Evolutionary conservation across 2,888 invertebrate genomes (phyloP).

Genomic region (Machimus rusticus): DNA sequence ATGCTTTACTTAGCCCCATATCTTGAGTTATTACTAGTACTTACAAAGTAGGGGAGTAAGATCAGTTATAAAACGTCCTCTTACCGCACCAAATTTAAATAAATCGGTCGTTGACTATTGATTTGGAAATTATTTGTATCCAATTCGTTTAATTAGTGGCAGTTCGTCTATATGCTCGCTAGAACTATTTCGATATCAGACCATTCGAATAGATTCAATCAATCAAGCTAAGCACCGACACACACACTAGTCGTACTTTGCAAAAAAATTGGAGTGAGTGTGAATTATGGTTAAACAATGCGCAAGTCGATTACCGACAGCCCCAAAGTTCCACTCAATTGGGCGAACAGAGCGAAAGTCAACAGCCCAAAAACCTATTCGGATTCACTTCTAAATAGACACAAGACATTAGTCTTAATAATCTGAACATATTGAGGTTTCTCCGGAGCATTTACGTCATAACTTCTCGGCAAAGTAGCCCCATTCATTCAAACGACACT

Average conservation of each 20-base stretch:
- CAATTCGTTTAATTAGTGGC: background rate
- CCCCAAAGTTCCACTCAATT: background rate
- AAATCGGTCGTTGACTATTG: background rate
- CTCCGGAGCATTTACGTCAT: constrained; percentile 24
- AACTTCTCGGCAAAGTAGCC: constrained; percentile 24
- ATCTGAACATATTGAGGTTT: constrained; percentile 30
- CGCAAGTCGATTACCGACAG: background rate
- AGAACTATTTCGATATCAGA: background rate
- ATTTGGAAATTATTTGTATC: background rate
- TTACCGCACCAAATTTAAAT: background rate
- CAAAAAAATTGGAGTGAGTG: background rate
- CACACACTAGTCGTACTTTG: background rate
- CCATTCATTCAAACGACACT: constrained; percentile 42
- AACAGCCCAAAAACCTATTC: background rate
- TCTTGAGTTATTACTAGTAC: background rate
- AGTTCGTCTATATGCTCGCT: background rate
- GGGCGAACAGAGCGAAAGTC: background rate
- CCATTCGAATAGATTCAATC: background rate
- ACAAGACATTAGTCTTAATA: constrained; percentile 35
- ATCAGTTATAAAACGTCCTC: background rate
- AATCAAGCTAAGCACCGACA: background rate
- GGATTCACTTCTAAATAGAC: constrained; percentile 5
- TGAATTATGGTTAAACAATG: background rate
- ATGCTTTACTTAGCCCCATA: too few species aligned
- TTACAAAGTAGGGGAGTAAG: background rate